Conservation (phyloP, 2,113 vertebrate genomes). For the Irena cyanogastra region DNA sequence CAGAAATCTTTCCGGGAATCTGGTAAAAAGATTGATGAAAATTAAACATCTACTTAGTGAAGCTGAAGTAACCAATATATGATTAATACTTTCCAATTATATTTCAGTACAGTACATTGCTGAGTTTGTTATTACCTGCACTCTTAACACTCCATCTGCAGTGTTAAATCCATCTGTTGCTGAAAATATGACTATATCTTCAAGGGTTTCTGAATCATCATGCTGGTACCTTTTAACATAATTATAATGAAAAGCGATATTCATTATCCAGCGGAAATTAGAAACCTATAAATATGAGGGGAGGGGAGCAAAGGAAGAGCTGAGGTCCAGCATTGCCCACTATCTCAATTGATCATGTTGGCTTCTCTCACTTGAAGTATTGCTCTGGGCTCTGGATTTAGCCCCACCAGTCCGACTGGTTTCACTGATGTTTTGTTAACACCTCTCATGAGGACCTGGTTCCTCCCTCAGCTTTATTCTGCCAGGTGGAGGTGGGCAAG, state of each 20-base stretch:
- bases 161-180: conserved; percentile 86
- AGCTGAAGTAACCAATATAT: conserved; percentile 68
- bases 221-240: conserved; percentile 82
- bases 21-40: conserved; percentile 65
- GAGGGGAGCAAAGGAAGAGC: neutral
- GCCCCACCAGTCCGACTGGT: neutral
- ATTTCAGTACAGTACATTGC: conserved; percentile 68
- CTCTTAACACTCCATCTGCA: conserved; percentile 72
- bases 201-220: conserved; percentile 85
- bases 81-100: conserved; percentile 73
- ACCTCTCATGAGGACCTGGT: neutral
- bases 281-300: conserved; percentile 57
- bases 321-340: conserved; percentile 5
- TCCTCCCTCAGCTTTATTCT: neutral
- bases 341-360: neutral
- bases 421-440: neutral
- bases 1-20: conserved; percentile 61
- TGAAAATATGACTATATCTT: conserved; percentile 77
- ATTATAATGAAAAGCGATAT: conserved; percentile 58
- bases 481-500: neutral
- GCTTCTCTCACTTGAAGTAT: neutral
- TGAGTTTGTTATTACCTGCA: conserved; percentile 77
- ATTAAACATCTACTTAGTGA: conserved; percentile 69
- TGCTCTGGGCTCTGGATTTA: neutral
- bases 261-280: conserved; percentile 66